Percentiles rank a stretch among this genome's conserved stretches.
Evolutionary conservation across 2,113 vertebrate species (phyloP).

Genomic region (Atlantisia rogersi): DNA sequence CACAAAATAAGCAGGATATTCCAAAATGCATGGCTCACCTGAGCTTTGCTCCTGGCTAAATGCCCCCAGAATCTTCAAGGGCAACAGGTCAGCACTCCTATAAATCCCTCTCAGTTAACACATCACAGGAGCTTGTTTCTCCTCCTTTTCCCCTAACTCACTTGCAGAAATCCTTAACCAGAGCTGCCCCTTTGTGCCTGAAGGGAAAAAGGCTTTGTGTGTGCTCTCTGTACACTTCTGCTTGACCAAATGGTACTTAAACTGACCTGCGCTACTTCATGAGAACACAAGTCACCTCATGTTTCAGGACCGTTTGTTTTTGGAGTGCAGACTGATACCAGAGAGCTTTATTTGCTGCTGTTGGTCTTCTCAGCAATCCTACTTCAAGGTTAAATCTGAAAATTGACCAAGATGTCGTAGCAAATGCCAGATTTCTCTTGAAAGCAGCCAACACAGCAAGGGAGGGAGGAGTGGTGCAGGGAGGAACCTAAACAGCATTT

Average conservation of each 20-base stretch:
- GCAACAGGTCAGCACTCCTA: neutral
- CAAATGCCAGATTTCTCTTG: neutral
- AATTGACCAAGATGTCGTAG: neutral
- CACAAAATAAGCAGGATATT: neutral
- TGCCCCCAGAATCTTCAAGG: neutral
- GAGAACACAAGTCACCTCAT: neutral
- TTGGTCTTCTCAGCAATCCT: neutral
- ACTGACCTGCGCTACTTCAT: neutral
- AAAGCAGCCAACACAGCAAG: accelerated
- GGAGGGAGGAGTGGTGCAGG: accelerated
- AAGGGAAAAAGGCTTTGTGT: neutral
- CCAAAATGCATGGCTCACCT: neutral
- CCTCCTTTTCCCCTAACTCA: neutral
- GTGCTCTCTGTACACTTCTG: neutral
- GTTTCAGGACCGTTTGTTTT: neutral
- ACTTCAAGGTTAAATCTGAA: neutral
- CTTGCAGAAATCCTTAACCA: neutral
- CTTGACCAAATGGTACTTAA: neutral
- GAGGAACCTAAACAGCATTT: neutral
- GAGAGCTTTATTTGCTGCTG: neutral
- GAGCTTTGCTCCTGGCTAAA: neutral
- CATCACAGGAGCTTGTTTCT: neutral
- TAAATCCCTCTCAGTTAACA: neutral
- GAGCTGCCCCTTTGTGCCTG: too few relatives aligned
- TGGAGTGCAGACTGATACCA: neutral